Evolutionary conservation across 1,140 invertebrate species (phyloP).

Genomic region (Drosophila equinoxialis): DNA sequence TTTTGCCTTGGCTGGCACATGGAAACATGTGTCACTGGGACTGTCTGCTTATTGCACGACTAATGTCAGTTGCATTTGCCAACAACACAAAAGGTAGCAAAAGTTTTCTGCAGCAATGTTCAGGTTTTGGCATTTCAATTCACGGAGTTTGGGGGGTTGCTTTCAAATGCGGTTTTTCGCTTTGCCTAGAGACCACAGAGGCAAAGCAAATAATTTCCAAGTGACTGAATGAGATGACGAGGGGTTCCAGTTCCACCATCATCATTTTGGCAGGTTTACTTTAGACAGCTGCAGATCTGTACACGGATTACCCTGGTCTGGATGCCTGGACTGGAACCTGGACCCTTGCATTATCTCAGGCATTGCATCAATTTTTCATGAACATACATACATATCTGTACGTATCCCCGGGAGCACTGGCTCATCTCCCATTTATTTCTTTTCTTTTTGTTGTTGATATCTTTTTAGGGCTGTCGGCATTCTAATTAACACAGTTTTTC

Average conservation of each 20-base stretch:
- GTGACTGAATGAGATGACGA: conserved; percentile 40
- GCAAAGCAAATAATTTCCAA: conserved; percentile 71
- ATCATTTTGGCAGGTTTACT: conserved; percentile 35
- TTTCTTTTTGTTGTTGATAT: conserved; percentile 22
- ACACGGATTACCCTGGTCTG: not conserved
- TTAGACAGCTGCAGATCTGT: conserved; percentile 28
- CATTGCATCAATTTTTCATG: conserved; percentile 42
- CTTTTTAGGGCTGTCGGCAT: conserved; percentile 32
- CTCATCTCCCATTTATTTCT: not conserved
- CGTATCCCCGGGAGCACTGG: not conserved
- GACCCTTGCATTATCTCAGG: conserved; percentile 46
- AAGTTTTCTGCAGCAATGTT: conserved; percentile 67
- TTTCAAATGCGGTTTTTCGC: conserved; percentile 39
- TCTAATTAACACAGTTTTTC: conserved; percentile 57
- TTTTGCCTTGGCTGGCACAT: conserved; percentile 36
- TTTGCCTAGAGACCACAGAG: conserved; percentile 19
- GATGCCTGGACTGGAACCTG: no score
- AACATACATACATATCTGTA: conserved; percentile 2
- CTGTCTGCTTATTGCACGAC: conserved; percentile 80
- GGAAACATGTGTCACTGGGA: conserved; percentile 77
- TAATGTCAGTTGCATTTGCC: conserved; percentile 72
- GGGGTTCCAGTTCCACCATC: conserved; percentile 30
- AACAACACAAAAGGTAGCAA: conserved; percentile 66
- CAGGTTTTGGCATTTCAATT: conserved; percentile 58
- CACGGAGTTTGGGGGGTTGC: conserved; percentile 31